Evolutionary conservation across 2,797 vertebrate genomes (phyloP).

Genomic region (Tenualosa thibaudeaui): DNA sequence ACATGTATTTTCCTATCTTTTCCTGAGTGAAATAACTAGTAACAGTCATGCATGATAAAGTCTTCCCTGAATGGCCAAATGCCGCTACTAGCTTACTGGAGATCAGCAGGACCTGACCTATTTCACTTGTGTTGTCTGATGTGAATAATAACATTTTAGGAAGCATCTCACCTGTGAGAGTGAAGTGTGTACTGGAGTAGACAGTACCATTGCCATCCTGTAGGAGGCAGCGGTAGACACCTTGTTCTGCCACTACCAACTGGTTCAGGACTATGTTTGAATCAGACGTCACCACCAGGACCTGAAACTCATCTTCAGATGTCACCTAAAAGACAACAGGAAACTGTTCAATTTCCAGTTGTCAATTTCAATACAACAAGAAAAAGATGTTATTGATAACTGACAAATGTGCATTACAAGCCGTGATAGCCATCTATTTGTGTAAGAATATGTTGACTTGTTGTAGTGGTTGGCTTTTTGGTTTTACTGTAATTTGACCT

Average conservation of each 20-base stretch:
- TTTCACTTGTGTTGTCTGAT: background rate
- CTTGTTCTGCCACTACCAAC: constrained; percentile 63
- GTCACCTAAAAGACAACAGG: constrained; percentile 31
- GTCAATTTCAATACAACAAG: background rate
- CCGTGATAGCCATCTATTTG: too few relatives aligned
- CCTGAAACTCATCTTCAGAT: constrained; percentile 54
- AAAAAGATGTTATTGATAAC: background rate
- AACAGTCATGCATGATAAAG: background rate
- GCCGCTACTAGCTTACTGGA: background rate
- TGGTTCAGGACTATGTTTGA: constrained; percentile 73
- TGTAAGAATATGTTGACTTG: too few relatives aligned
- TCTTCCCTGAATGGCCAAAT: background rate
- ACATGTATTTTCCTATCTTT: background rate
- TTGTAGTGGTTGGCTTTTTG: background rate
- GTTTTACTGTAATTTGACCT: background rate
- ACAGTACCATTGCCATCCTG: constrained; percentile 54
- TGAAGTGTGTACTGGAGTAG: constrained; percentile 63
- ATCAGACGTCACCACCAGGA: constrained; percentile 67
- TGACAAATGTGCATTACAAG: background rate
- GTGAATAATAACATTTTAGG: background rate
- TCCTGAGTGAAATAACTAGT: too few relatives aligned
- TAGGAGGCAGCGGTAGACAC: constrained; percentile 71
- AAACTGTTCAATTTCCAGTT: background rate
- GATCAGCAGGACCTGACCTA: background rate
- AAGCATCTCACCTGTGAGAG: constrained; percentile 61